Conservation (phyloP, 2,113 vertebrate species). For the Andinoacara biseriatus region DNA sequence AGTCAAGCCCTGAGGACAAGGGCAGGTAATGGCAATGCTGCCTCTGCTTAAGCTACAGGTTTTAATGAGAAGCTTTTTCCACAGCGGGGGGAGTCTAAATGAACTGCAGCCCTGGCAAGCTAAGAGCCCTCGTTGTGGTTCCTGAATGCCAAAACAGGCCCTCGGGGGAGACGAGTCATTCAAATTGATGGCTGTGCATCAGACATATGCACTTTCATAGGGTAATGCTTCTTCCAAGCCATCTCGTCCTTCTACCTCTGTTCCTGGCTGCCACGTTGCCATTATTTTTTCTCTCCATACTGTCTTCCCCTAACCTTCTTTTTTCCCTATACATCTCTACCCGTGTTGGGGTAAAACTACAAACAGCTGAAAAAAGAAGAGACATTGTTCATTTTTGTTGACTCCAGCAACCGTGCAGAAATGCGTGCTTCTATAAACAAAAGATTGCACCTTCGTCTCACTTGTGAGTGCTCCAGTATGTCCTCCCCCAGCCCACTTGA, state of each 20-base stretch:
- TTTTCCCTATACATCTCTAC: constrained; percentile 16
- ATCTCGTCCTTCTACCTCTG: constrained; percentile 66
- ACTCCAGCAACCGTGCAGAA: constrained; percentile 25
- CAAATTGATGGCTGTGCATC: constrained; percentile 85
- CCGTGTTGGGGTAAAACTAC: constrained; percentile 48
- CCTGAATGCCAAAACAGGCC: constrained; percentile 86
- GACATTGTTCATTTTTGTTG: constrained; percentile 9
- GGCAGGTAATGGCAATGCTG: constrained; percentile 70
- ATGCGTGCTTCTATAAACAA: not conserved
- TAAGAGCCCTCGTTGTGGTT: constrained; percentile 76
- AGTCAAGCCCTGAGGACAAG: constrained; percentile 68
- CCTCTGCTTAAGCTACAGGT: constrained; percentile 68
- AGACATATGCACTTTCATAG: constrained; percentile 85
- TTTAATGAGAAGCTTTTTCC: constrained; percentile 76
- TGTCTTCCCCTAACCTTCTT: constrained; percentile 52
- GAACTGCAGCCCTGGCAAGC: constrained; percentile 77
- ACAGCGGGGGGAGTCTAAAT: constrained; percentile 71
- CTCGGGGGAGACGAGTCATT: constrained; percentile 84
- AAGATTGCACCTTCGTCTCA: constrained; percentile 22
- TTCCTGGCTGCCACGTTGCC: constrained; percentile 57
- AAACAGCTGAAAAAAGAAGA: constrained; percentile 59
- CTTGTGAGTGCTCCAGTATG: constrained; percentile 17
- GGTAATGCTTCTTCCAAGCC: constrained; percentile 78
- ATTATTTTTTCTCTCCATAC: constrained; percentile 67
- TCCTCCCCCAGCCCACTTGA: constrained; percentile 12